Evolutionary conservation across 2,888 invertebrate genomes (phyloP).

Genomic region (Napeogenes sylphis): DNA sequence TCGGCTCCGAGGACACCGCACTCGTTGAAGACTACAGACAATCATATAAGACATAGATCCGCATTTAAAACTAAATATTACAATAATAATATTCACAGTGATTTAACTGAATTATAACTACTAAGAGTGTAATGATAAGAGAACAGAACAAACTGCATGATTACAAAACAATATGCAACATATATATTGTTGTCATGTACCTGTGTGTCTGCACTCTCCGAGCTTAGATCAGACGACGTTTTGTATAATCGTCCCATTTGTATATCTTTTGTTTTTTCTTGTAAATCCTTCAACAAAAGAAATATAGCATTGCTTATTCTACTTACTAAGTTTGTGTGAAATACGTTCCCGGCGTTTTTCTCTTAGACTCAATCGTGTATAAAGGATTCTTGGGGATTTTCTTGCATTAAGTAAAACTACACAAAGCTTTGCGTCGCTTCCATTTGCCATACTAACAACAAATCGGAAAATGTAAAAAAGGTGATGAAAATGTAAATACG

Average conservation of each 20-base stretch:
- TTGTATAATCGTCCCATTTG: constrained; percentile 42
- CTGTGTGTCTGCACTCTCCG: constrained; percentile 52
- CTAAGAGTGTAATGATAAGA: background rate
- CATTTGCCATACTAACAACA: constrained; percentile 7
- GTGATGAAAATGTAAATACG: constrained; percentile 7
- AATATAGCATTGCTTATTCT: constrained; percentile 4
- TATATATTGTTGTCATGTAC: constrained; percentile 34
- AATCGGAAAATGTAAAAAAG: constrained; percentile 6
- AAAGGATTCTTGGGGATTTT: constrained; percentile 6
- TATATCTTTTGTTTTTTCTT: constrained; percentile 49
- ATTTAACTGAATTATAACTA: constrained; percentile 1
- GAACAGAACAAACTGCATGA: background rate
- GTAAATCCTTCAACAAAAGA: constrained; percentile 47
- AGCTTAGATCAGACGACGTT: constrained; percentile 41
- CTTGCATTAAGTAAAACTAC: constrained; percentile 6
- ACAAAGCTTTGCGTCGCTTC: constrained; percentile 7
- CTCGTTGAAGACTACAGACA: constrained; percentile 47
- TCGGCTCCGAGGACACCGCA: constrained; percentile 43
- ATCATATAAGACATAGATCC: background rate
- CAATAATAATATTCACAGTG: too few relatives aligned
- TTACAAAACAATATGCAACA: background rate
- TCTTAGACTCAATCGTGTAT: constrained; percentile 6
- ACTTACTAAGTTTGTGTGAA: constrained; percentile 5
- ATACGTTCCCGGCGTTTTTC: constrained; percentile 5
- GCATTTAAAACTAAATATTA: too few relatives aligned